Base-by-base conservation (phyloP, 2,797 vertebrate species). In the Chrosomus eos region DNA sequence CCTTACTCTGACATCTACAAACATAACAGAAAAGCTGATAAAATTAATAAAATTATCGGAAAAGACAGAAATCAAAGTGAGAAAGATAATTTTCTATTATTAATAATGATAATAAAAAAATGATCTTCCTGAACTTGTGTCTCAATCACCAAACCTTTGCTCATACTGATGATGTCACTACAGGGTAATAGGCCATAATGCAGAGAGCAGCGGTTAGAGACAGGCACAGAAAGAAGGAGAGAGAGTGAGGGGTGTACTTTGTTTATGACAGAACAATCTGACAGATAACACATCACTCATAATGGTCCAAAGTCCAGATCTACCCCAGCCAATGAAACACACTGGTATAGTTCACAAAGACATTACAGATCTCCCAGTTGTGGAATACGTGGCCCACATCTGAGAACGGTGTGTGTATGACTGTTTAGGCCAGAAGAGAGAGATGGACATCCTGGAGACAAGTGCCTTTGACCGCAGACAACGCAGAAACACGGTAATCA, bases 391-490 rank as follows among this genome's bases (percentile, higher is more conserved):
- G 40, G 33, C 36, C 45, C 80, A 80, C 66, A 16, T 81, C 80
- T 86, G 80, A 74, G 16, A 67, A 11, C 6, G 66, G 33, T 48
- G 36, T 3, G 48, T 77, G 48, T 58, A 26, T 31, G 77, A 68
- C 48, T 28, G 75, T 74, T 31, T n/a, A 64, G 66, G 51, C 23
- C 55, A 33, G 70, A 66, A 38, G 38, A 51, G 40, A 85, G 31
- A 91, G 62, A 96, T 96, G 95, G 95, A 96, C 89, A 96, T 96
- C 89, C 92, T 96, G 51, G 95, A 96, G 64, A 96, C 95, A 5
- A 70, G 93, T 2, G 94, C 93, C 40, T 95, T 91, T 19, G 93
- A 95, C 90, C 91, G 91, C 78, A 91, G 92, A 84, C 91, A 93
- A 86, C 93, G 80, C 88, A 95, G 95, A 88, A 94, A 95, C 51